Conservation (phyloP, 2,113 vertebrate species). For the Panthera tigris region DNA sequence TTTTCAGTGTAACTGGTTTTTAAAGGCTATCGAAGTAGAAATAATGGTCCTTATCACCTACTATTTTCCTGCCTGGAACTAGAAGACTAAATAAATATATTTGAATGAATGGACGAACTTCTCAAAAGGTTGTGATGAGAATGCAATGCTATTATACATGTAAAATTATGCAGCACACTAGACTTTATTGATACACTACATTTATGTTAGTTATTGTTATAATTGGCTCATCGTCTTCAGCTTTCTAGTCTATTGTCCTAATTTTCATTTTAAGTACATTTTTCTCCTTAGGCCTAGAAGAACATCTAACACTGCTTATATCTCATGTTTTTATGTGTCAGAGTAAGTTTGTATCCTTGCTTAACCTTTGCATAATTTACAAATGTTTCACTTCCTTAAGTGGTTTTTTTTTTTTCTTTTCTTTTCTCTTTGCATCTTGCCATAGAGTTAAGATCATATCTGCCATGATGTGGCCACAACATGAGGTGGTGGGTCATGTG, state of each 20-base stretch:
- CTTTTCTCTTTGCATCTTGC: background rate
- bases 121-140: background rate
- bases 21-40: background rate
- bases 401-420: background rate
- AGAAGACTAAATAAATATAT: slow-evolving; percentile 6
- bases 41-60: background rate
- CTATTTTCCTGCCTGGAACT: background rate
- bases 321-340: background rate
- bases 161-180: background rate
- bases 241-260: background rate
- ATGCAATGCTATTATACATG: background rate
- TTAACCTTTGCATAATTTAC: background rate
- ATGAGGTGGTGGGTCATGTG: too few relatives aligned
- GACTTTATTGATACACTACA: background rate
- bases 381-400: background rate
- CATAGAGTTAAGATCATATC: background rate
- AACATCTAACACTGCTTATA: background rate
- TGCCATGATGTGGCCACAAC: background rate
- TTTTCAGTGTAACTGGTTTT: background rate
- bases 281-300: background rate
- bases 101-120: slow-evolving; percentile 9
- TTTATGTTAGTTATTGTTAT: background rate
- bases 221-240: background rate
- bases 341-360: background rate
- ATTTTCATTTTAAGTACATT: background rate